phyloP scores from a whole-genome alignment of 2,113 vertebrate species.

The Forbesichthys agassizii region DNA sequence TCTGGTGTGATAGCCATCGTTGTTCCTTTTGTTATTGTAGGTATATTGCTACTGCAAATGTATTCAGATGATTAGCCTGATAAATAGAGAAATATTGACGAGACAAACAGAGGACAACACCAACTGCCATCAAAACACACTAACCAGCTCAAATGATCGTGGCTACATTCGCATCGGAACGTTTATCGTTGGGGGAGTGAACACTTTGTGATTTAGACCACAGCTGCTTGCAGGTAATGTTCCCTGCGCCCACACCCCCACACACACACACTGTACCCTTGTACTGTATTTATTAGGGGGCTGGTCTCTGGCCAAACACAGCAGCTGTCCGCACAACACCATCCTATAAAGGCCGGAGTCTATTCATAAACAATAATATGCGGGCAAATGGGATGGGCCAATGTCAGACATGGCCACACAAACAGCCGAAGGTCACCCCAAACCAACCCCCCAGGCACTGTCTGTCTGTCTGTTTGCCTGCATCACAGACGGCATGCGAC shows the following conservation, averaged over 20 bases:
- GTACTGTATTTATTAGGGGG: constrained; percentile 59
- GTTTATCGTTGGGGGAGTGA: too few species aligned
- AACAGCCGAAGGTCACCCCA: constrained; percentile 64
- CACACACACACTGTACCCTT: constrained; percentile 15
- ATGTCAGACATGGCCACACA: constrained; percentile 70
- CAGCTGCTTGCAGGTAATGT: constrained; percentile 78
- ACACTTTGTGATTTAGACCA: constrained; percentile 6
- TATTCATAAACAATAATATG: constrained; percentile 76
- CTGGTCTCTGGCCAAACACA: constrained; percentile 74
- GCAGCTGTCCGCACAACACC: constrained; percentile 75
- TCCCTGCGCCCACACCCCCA: constrained; percentile 6
- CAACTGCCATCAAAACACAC: too few species aligned
- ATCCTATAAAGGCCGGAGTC: constrained; percentile 69
- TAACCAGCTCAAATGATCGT: too few species aligned
- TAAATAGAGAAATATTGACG: too few species aligned
- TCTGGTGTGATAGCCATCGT: too few species aligned
- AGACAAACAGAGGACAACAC: too few species aligned
- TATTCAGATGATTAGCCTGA: too few species aligned
- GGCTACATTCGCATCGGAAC: too few species aligned
- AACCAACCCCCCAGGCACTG: background rate
- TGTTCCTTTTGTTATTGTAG: too few species aligned
- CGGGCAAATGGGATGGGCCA: constrained; percentile 66
- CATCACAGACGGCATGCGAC: background rate
- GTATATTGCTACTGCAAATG: too few species aligned
- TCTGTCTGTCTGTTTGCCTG: too few species aligned